Evolutionary conservation across 2,113 vertebrate species (phyloP).

Genomic region (Brachyistius frenatus): DNA sequence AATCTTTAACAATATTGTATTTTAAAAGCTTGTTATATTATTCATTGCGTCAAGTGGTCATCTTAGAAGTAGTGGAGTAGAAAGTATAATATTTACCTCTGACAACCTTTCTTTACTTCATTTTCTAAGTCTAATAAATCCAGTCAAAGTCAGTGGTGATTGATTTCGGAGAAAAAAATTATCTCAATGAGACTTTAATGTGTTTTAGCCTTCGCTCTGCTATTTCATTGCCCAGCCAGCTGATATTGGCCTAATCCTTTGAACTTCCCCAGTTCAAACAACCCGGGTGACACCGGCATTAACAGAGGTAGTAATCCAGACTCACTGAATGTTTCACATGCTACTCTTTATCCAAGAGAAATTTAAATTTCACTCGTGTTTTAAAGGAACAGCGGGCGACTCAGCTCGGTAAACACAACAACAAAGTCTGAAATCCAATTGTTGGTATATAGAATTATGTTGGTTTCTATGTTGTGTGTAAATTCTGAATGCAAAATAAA

Average conservation of each 20-base stretch:
- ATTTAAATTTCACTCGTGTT: slow-evolving; percentile 9
- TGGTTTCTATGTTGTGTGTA: not conserved
- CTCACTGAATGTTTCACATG: slow-evolving; percentile 56
- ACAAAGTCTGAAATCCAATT: not conserved
- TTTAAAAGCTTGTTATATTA: too few species aligned
- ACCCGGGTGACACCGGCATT: slow-evolving; percentile 75
- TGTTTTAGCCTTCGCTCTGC: slow-evolving; percentile 8
- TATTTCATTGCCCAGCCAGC: slow-evolving; percentile 26
- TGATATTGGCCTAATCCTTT: slow-evolving; percentile 62
- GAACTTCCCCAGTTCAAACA: slow-evolving; percentile 72
- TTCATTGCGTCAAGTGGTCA: too few species aligned
- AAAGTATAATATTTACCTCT: too few species aligned
- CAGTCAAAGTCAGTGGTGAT: not conserved
- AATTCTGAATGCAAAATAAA: not conserved
- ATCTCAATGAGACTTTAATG: slow-evolving; percentile 51
- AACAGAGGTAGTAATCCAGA: slow-evolving; percentile 73
- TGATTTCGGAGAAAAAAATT: slow-evolving; percentile 29
- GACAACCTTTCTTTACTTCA: not conserved
- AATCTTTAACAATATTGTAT: too few species aligned
- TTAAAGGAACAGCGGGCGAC: slow-evolving; percentile 14
- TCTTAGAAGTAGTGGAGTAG: too few species aligned
- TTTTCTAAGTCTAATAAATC: not conserved
- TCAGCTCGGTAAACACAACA: not conserved
- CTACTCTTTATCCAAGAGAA: slow-evolving; percentile 36
- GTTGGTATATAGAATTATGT: not conserved